Conservation (phyloP, 2,888 invertebrate genomes). For the Lithophane semibrunnea region DNA sequence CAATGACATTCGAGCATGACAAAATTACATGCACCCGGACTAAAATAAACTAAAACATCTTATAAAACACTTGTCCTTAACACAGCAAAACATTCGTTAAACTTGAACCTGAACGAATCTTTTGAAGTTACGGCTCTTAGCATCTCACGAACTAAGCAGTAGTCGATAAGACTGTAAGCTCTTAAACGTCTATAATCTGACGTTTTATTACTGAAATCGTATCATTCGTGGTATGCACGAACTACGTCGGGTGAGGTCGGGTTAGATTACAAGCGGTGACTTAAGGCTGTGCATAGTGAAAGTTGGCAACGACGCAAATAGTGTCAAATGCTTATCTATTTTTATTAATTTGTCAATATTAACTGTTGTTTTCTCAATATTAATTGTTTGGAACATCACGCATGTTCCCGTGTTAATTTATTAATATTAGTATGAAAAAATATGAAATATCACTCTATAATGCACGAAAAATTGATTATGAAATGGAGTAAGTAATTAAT, state of each 20-base stretch:
- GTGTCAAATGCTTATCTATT: neutral
- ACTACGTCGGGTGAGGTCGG: slow-evolving; percentile 2
- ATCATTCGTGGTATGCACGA: slow-evolving; percentile 50
- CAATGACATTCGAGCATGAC: no score
- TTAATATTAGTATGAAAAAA: no score
- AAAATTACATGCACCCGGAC: no score
- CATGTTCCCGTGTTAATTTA: no score
- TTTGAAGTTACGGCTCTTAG: slow-evolving; percentile 1
- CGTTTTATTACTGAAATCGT: slow-evolving; percentile 54
- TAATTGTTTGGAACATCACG: no score
- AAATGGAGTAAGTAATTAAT: no score
- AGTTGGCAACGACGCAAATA: neutral
- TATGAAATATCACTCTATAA: no score
- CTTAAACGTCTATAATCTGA: slow-evolving; percentile 48
- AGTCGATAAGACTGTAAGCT: slow-evolving; percentile 40
- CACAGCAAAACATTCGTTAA: slow-evolving; percentile 4
- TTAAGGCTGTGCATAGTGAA: neutral
- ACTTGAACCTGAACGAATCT: slow-evolving; percentile 16
- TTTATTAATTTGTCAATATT: no score
- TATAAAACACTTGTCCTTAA: no score
- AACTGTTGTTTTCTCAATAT: no score
- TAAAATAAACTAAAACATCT: no score
- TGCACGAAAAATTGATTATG: no score
- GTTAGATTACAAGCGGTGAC: slow-evolving; percentile 30
- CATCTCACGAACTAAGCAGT: slow-evolving; percentile 16